Evolutionary conservation across 2,888 invertebrate genomes (phyloP).

Genomic region (Neoaliturus tenellus): DNA sequence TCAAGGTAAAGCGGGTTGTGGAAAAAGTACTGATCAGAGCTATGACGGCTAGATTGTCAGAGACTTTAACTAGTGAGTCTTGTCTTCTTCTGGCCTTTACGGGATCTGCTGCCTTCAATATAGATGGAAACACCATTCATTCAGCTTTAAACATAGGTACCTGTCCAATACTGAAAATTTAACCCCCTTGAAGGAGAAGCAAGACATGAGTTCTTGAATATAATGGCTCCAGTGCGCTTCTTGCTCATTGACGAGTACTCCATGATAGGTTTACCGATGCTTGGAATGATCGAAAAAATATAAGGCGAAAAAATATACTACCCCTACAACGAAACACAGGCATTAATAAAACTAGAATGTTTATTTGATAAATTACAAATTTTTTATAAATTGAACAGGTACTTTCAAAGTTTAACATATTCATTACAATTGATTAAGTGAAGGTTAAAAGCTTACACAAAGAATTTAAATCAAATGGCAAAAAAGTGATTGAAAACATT

Average conservation of each 20-base stretch:
- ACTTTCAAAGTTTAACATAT: no score
- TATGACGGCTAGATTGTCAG: not conserved
- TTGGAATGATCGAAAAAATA: not conserved
- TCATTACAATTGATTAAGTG: no score
- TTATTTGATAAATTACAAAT: no score
- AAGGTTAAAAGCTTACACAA: no score
- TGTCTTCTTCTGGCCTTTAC: slow-evolving; percentile 39
- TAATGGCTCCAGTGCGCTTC: not conserved
- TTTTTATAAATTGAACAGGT: no score
- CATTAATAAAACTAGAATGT: no score
- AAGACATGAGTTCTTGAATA: not conserved
- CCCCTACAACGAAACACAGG: not conserved
- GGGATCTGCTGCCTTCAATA: slow-evolving; percentile 34
- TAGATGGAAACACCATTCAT: slow-evolving; percentile 29
- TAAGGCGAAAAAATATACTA: slow-evolving; percentile 27
- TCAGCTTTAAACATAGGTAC: slow-evolving; percentile 13
- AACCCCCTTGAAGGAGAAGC: not conserved
- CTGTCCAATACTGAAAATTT: not conserved
- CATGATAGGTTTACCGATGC: slow-evolving; percentile 19
- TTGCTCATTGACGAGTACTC: slow-evolving; percentile 28
- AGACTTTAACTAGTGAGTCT: not conserved
- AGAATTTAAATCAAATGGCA: no score
- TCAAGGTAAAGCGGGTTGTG: slow-evolving; percentile 44
- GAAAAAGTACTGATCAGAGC: slow-evolving; percentile 49
- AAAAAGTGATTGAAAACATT: no score